These are phyloP conservation scores for Lycocorax pyrrhopterus DNA, from an alignment of 2,113 vertebrate genomes.

Conservation along the genomic window DNA sequence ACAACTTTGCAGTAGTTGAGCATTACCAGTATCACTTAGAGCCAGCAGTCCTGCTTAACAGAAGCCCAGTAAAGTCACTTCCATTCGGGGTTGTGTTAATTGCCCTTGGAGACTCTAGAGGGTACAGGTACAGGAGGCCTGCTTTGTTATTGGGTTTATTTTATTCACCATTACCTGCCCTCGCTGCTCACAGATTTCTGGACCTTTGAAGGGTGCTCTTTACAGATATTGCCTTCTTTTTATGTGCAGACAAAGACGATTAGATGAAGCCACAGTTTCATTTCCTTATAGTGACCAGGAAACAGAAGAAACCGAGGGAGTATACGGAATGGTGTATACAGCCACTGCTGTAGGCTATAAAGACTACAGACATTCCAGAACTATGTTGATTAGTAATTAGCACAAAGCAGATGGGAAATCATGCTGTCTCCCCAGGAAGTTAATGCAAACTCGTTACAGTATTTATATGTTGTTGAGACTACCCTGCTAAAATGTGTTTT, in stretches of 20 bases:
- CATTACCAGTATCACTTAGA: neutral
- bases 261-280: neutral
- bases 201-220: neutral
- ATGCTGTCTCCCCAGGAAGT: constrained; percentile 64
- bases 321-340: neutral
- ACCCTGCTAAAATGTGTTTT: constrained; percentile 62
- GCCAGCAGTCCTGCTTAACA: neutral
- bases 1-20: neutral
- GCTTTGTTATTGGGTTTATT: neutral
- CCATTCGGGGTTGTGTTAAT: neutral
- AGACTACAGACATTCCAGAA: constrained; percentile 51
- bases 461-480: constrained; percentile 67
- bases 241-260: neutral
- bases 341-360: constrained; percentile 9
- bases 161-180: neutral
- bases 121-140: neutral
- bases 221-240: neutral
- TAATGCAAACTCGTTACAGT: constrained; percentile 63
- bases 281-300: neutral
- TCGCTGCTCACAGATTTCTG: neutral
- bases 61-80: neutral
- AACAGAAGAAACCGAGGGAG: neutral
- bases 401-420: constrained; percentile 71
- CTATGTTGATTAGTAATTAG: constrained; percentile 68
- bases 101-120: neutral